Evolutionary conservation across 2,113 vertebrate genomes (phyloP), one percentile per base, ranked within the genome.

Genomic region (Psilopsiagon aurifrons): DNA sequence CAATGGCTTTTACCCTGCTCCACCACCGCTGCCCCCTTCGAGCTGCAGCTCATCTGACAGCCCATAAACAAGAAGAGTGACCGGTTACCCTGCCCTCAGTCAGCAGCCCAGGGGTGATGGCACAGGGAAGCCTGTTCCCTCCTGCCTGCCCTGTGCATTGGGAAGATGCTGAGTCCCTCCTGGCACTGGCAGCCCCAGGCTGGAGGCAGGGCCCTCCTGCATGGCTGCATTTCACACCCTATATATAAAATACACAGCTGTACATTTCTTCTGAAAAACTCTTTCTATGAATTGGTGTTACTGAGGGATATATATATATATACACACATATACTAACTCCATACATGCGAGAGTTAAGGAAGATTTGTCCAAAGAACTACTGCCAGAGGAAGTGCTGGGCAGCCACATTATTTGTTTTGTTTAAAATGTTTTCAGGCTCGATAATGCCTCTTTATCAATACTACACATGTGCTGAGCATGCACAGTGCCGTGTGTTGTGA

Each of bases 321-420:
- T 17, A 18, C 7, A 52, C 15, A 55, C 11, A 22, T 67, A 86
- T 24, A 79, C 83, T 69, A 54, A 94, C 66, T 79, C 80, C 74
- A 70, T 16, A 71, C 88, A 67, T 28, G 60, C 22, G 85, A 76
- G 69, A 68, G 28, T 44, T 87, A 88, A 89, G 83, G 86, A 96
- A 86, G 88, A 88, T 52, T 86, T 93, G 88, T 73, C 91, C 88
- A 73, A 78, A 94, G 83, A 89, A 93, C 78, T 64, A 73, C 96
- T 95, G 94, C 77, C 95, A 96, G 88, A 95, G 95, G 96, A 96
- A 95, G 80, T 84, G 70, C 86, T 79, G 91, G 92, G 88, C 91
- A 94, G 96, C 94, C 95, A 91, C 92, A 79, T 79, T 96, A 94
- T 95, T 97, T 95, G 88, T 94, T 96, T 94, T 89, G 88, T 96